Conservation (phyloP, 2,797 vertebrate species). For the Cryptoprocta ferox region DNA sequence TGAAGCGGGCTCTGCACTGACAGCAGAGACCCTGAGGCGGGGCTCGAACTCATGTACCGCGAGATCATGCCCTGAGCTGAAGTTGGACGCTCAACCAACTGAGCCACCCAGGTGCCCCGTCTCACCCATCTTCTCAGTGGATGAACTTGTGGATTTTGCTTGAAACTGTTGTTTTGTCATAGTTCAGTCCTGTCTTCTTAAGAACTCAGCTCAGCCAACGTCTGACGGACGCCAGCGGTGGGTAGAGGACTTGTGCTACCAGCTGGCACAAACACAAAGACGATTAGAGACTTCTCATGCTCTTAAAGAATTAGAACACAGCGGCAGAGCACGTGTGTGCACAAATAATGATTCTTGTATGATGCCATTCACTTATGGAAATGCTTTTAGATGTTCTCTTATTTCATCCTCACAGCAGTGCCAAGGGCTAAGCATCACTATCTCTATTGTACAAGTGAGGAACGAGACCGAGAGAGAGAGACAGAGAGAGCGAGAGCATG, state of each 20-base stretch:
- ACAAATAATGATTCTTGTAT: conserved; percentile 21
- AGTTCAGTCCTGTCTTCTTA: conserved; percentile 31
- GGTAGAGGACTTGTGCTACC: background rate
- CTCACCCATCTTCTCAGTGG: background rate
- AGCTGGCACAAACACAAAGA: conserved; percentile 19
- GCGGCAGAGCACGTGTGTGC: background rate
- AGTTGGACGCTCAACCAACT: too few relatives aligned
- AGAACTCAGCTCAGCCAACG: conserved; percentile 3
- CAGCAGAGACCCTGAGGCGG: too few relatives aligned
- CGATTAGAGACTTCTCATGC: conserved; percentile 21
- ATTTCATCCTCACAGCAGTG: conserved; percentile 8
- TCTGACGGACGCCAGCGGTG: background rate
- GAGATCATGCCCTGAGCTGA: too few relatives aligned
- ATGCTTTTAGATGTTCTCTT: background rate
- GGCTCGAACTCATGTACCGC: too few relatives aligned
- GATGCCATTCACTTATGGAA: conserved; percentile 26
- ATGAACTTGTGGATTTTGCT: conserved; percentile 15
- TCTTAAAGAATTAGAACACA: conserved; percentile 28
- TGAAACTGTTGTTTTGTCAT: conserved; percentile 30
- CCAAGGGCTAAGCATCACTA: background rate
- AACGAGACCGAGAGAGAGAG: background rate
- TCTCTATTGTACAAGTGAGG: background rate
- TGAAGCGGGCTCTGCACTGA: too few relatives aligned
- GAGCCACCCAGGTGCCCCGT: too few relatives aligned
- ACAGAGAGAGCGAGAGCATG: background rate